These are phyloP conservation scores for Tribolium castaneum DNA, from an alignment of 1,140 invertebrate species.

Conservation along the genomic window DNA sequence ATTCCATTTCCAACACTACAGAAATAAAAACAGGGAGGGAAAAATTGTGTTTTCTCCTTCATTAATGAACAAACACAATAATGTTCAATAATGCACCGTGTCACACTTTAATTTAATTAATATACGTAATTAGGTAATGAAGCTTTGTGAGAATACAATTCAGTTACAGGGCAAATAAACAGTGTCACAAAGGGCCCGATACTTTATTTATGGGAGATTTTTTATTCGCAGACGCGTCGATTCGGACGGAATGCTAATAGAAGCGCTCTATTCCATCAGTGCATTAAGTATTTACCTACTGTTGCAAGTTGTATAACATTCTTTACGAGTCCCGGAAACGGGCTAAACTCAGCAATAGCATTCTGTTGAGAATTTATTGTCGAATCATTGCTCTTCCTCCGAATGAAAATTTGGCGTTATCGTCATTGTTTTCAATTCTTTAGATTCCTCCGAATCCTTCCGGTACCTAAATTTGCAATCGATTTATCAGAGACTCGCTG, in stretches of 20 bases:
- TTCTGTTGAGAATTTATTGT: not conserved
- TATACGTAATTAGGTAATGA: not conserved
- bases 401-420: not conserved
- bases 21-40: too few species aligned
- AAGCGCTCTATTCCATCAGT: not conserved
- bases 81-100: too few species aligned
- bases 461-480: constrained; percentile 21
- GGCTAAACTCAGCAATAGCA: not conserved
- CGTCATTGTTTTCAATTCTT: not conserved
- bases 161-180: too few species aligned
- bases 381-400: not conserved
- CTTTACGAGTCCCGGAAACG: not conserved
- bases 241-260: not conserved
- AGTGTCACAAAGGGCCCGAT: too few species aligned
- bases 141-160: not conserved
- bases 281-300: not conserved
- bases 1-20: too few species aligned
- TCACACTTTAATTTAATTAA: too few species aligned
- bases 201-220: not conserved
- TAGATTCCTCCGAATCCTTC: not conserved
- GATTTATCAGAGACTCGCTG: not conserved
- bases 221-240: not conserved
- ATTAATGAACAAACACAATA: too few species aligned
- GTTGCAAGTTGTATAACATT: not conserved
- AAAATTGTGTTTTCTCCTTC: too few species aligned